Evolutionary conservation across 2,888 invertebrate genomes (phyloP).

Genomic region (Scelioninae gen. 2): DNA sequence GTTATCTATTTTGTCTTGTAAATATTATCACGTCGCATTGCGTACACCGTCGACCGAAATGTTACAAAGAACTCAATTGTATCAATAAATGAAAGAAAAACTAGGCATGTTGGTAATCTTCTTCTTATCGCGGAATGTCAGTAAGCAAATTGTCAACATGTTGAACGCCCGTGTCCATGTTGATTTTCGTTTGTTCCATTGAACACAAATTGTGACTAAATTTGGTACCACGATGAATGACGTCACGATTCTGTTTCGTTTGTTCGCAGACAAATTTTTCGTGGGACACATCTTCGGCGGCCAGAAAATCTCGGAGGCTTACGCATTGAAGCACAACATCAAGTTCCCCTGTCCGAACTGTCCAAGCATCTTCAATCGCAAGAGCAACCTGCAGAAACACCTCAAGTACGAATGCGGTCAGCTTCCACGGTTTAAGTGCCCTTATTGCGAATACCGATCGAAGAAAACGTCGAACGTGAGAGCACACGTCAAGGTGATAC

Average conservation of each 20-base stretch:
- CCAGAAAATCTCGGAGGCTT: constrained; percentile 51
- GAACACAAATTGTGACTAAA: constrained; percentile 35
- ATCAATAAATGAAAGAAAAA: constrained; percentile 5
- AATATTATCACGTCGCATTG: no score
- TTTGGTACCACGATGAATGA: constrained; percentile 24
- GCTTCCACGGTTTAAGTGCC: constrained; percentile 73
- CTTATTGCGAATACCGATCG: constrained; percentile 69
- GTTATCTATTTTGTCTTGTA: no score
- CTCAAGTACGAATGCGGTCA: constrained; percentile 73
- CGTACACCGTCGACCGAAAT: background rate
- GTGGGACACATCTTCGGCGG: constrained; percentile 37
- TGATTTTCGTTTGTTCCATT: constrained; percentile 22
- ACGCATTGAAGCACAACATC: constrained; percentile 56
- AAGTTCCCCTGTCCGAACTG: constrained; percentile 69
- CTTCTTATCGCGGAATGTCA: constrained; percentile 14
- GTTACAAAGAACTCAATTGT: background rate
- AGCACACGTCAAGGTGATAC: constrained; percentile 68
- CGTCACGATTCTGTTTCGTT: constrained; percentile 52
- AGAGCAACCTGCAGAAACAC: constrained; percentile 70
- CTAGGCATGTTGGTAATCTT: constrained; percentile 23
- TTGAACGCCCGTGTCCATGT: constrained; percentile 2
- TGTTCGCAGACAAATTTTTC: constrained; percentile 62
- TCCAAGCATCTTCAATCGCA: constrained; percentile 68
- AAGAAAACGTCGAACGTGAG: constrained; percentile 69
- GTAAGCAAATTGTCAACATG: background rate